Percentiles rank a stretch among this genome's conserved stretches.
Evolutionary conservation across 2,797 vertebrate genomes (phyloP).

Genomic region (Esox masquinongy): DNA sequence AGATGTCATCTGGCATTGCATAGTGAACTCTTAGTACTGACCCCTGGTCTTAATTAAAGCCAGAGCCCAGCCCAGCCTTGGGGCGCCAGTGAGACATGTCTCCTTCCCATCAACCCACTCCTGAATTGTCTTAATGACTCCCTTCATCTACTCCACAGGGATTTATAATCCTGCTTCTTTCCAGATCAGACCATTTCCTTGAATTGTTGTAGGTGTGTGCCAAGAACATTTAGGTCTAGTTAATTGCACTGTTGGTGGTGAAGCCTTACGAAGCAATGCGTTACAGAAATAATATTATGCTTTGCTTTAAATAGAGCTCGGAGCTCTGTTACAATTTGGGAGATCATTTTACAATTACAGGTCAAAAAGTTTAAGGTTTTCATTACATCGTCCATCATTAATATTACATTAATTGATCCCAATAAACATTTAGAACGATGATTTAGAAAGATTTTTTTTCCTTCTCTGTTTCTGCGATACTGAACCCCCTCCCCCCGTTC

Average conservation of each 20-base stretch:
- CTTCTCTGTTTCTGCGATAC: no score
- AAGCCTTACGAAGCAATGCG: no score
- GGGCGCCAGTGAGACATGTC: not conserved
- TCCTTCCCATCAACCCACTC: conserved; percentile 14
- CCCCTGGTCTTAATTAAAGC: conserved; percentile 3
- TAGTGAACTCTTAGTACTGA: not conserved
- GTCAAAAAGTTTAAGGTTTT: no score
- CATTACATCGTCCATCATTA: no score
- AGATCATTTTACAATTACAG: no score
- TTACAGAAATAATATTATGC: no score
- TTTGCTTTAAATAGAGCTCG: no score
- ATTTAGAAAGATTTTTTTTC: no score
- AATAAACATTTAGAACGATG: no score
- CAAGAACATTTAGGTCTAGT: not conserved
- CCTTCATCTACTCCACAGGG: not conserved
- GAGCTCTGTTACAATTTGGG: no score
- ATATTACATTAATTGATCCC: no score
- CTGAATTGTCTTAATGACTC: conserved; percentile 11
- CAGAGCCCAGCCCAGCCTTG: not conserved
- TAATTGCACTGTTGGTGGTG: not conserved
- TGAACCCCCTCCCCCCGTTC: no score
- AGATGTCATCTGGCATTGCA: not conserved
- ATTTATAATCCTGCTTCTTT: not conserved
- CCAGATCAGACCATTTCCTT: not conserved
- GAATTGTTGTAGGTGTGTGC: not conserved